Evolutionary conservation across 2,888 invertebrate species (phyloP).

Genomic region (Tanytarsus gracilentus): DNA sequence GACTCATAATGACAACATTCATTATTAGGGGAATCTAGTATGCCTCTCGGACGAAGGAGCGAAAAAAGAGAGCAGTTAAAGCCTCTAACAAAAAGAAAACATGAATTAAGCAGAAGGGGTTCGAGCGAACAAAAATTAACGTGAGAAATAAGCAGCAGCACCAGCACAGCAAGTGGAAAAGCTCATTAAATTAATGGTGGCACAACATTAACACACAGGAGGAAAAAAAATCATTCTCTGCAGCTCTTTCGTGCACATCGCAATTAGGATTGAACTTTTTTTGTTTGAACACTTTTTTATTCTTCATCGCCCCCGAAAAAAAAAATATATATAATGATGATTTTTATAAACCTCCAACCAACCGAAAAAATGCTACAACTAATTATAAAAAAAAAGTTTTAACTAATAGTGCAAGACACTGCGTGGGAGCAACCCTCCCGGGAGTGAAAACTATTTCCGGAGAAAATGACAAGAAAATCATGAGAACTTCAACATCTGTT

Average conservation of each 20-base stretch:
- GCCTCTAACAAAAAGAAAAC: too few species aligned
- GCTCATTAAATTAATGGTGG: constrained; percentile 10
- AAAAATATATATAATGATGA: constrained; percentile 4
- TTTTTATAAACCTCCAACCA: constrained; percentile 2
- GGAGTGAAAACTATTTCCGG: neutral
- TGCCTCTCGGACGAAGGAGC: too few species aligned
- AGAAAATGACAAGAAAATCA: neutral
- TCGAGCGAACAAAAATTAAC: neutral
- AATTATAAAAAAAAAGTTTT: too few species aligned
- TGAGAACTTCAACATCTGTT: neutral
- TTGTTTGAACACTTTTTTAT: neutral
- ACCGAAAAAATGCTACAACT: neutral
- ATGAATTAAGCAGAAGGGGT: neutral
- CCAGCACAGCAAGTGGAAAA: neutral
- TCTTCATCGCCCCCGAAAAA: neutral
- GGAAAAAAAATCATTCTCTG: neutral
- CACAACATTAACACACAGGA: neutral
- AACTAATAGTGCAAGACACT: neutral
- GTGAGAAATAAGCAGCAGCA: neutral
- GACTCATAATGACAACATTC: too few species aligned
- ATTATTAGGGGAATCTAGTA: too few species aligned
- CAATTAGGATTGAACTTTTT: neutral
- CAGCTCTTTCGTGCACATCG: neutral
- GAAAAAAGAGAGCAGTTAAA: too few species aligned
- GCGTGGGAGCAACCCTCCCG: neutral